Evolutionary conservation across 2,113 vertebrate genomes (phyloP).

Genomic region (Tychaedon coryphoeus): DNA sequence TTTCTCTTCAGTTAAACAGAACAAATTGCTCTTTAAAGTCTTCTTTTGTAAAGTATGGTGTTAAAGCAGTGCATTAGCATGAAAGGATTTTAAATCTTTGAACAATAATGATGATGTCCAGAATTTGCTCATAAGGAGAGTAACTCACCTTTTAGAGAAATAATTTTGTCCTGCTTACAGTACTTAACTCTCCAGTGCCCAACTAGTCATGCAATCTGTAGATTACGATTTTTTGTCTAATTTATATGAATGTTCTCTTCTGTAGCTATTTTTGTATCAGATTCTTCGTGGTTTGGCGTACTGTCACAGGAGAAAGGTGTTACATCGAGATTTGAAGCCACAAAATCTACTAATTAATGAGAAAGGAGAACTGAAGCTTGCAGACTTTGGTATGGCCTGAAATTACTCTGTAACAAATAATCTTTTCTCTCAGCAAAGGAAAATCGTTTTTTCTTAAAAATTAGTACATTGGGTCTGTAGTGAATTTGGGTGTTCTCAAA

Average conservation of each 20-base stretch:
- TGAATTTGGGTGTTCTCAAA: neutral
- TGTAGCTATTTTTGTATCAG: conserved; percentile 95
- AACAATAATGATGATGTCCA: neutral
- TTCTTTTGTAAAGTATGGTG: neutral
- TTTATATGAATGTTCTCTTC: conserved; percentile 41
- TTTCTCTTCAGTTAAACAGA: neutral
- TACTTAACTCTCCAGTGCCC: neutral
- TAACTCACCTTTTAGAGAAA: neutral
- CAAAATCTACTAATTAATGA: conserved; percentile 98
- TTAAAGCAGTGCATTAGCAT: neutral
- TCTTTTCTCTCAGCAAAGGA: neutral
- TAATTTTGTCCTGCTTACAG: neutral
- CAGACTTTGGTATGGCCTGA: conserved; percentile 89
- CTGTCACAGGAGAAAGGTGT: conserved; percentile 94
- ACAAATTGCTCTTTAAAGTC: neutral
- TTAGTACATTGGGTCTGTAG: neutral
- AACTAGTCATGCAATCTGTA: neutral
- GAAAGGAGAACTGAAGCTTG: conserved; percentile 94
- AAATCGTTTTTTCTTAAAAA: neutral
- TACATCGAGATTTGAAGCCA: conserved; percentile 96
- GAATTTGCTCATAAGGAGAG: neutral
- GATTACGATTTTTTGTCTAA: neutral
- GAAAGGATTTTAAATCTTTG: neutral
- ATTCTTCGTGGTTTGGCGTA: conserved; percentile 97
- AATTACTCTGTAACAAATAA: neutral